Base-by-base conservation (phyloP, 2,113 vertebrate genomes). In the Eretmochelys imbricata region DNA sequence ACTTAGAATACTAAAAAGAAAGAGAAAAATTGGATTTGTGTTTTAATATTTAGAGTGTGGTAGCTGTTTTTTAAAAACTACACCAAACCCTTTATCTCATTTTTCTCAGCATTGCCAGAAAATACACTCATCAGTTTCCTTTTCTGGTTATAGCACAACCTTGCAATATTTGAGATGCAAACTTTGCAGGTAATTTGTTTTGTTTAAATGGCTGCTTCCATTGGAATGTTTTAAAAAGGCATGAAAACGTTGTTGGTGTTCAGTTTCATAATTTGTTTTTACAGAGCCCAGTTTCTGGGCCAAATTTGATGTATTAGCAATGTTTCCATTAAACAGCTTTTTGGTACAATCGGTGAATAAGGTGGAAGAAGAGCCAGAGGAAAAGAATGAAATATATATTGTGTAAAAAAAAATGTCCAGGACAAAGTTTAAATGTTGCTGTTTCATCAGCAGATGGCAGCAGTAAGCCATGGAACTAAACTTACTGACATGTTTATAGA, bases 391-490 rank as follows among this genome's bases (percentile, higher is more conserved):
- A 1, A 55, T 78, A 87, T 35, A 8, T 46, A 24, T 55, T 87
- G 42, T 55, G 50, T 46, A 42, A 57, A 86, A 54, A 93, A 84
- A 85, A 55, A 10, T 8, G 12, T 55, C 10, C 11, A 27, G 49
- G 19, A 12, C 54, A 1, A 80, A 55, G 50, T n/a, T 31, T 49
- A 92, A 91, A 57, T 95, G 31, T 95, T 82, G 35, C 42, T 53
- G 5, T 85, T 22, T 89, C 92, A 92, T 87, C 98, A 98, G 97
- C 90, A 98, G 98, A 89, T 98, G 98, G 98, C 98, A 98, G 98
- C 97, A 98, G 96, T 89, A 55, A 97, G 92, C 97, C 95, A 84
- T 16, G 57, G 27, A 65, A 79, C 22, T n/a, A 20, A 35, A 57
- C 54, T 84, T 69, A 87, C 65, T 90, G 75, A 82, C 72, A 87